Base-by-base conservation (phyloP, 1,140 invertebrate species). In the Odontomachus brunneus region DNA sequence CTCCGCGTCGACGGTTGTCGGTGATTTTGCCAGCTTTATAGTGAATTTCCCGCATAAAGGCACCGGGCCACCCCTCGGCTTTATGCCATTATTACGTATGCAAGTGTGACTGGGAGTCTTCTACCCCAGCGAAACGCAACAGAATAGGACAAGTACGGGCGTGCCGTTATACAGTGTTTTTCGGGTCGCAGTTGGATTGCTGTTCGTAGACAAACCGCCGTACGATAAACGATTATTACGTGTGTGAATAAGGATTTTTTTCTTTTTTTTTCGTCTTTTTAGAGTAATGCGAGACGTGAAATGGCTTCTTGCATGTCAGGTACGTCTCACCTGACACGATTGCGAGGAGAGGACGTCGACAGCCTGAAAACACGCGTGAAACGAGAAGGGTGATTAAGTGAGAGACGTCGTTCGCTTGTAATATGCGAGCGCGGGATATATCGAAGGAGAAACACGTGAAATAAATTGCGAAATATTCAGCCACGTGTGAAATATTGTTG, bases 31-130 rank as follows among this genome's bases (percentile, higher is more conserved):
- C 88, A 88, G 91, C 90, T 92, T 92, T 92, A 91, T 90, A 90
- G 87, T 91, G 87, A 92, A 92, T 93, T 92, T 93, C 87, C 83
- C 62, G 86, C 75, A 92, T 93, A 92, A 92, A 92, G 78, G 90
- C 90, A 87, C 82, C 72, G 84, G 9, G 89, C 89, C 91, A 91
- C 91, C 92, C 92, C 90, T 92, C 89, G 89, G 90, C 83, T 93
- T 93, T 92, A 91, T 91, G 84, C 91, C 85, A 92, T 91, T 93
- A 93, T 93, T 93, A 93, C 90, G 85, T 92, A 93, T 93, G 92
- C 92, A 91, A 92, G 91, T 92, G 89, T 90, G 87, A 67, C 86
- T 88, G 71, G 85, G 38, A 44, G 63, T 69, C 33, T 87, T 91
- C 84, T 76, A 90, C 90, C 90, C 91, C 66, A 90, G 22, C 53